Conservation (phyloP, 2,888 invertebrate genomes). For the Oscheius sp. region DNA sequence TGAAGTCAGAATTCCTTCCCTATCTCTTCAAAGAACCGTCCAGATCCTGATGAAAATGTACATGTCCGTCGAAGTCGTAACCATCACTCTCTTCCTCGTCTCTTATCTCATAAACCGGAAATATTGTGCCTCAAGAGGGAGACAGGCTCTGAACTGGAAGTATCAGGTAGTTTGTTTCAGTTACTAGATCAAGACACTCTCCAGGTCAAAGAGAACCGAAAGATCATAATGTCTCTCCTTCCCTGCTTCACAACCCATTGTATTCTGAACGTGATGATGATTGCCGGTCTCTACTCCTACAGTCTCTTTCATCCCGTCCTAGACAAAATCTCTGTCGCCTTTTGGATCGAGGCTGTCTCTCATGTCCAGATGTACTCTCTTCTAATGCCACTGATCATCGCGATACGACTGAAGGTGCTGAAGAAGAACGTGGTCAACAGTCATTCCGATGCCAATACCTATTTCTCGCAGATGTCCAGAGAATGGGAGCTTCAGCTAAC, state of each 20-base stretch:
- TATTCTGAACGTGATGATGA: background rate
- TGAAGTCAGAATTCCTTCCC: no score
- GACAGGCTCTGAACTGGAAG: slow-evolving; percentile 7
- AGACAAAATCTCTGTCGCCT: background rate
- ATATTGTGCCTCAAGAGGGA: background rate
- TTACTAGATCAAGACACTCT: background rate
- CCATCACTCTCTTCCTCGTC: background rate
- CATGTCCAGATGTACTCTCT: slow-evolving; percentile 28
- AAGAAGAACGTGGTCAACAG: slow-evolving; percentile 6
- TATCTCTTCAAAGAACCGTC: background rate
- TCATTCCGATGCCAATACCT: slow-evolving; percentile 7
- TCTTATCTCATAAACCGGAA: background rate
- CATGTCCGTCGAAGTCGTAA: slow-evolving; percentile 11
- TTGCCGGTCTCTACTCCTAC: background rate
- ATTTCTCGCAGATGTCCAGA: slow-evolving; percentile 3
- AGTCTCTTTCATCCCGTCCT: background rate
- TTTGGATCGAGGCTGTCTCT: slow-evolving; percentile 11
- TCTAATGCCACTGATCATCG: slow-evolving; percentile 16
- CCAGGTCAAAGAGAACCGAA: slow-evolving; percentile 22
- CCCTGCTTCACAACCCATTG: slow-evolving; percentile 17
- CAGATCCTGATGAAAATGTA: slow-evolving; percentile 9
- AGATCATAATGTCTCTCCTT: slow-evolving; percentile 13
- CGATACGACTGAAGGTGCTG: background rate
- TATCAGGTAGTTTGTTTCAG: slow-evolving; percentile 16
- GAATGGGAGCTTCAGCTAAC: background rate